Base-by-base conservation (phyloP, 2,888 invertebrate species). In the Acanthosepion lycidas region DNA sequence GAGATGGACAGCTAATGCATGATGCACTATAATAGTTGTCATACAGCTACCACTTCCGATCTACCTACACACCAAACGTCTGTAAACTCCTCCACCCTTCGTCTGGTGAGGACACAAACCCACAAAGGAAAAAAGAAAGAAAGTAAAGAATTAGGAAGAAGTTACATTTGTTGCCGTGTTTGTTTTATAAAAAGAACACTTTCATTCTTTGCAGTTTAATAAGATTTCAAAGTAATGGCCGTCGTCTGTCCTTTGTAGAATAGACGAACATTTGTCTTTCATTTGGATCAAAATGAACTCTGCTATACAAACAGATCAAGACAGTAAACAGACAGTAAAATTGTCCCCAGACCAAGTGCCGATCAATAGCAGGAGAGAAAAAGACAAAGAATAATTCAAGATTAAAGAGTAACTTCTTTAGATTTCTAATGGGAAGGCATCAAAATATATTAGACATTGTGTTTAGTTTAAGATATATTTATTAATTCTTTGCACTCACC, bases 111-210 rank as follows among this genome's bases (percentile, higher is more conserved):
- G 78, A 78, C n/a, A n/a, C 42, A 42, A 42, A 42, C 42, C 42
- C 42, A 42, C 42, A 42, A 8, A 78, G 15, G 78, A 78, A n/a
- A 78, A 78, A 78, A 78, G 28, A 78, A 78, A 9, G 78, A 78
- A n/a, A 9, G 3, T 28, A 78, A 64, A 64, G 12, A 78, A 78
- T 2, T 1, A 78, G 12, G n/a, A 78, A 78, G 78, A 78, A 78
- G 78, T 78, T 78, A 12, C n/a, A n/a, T 78, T n/a, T 78, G 28
- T 2, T 78, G 59, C 78, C 78, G 78, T 78, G 78, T 78, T 78
- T 78, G 78, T n/a, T 78, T n/a, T n/a, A 78, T 78, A 78, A 78
- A 78, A 78, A n/a, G 78, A 78, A 78, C 78, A 78, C n/a, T 78
- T 78, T 59, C n/a, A 78, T 78, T 78, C 78, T 78, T 78, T n/a